Evolutionary conservation across 2,888 invertebrate species (phyloP), one percentile per base, ranked within the genome.

Genomic region (Chromoteleia sp.): DNA sequence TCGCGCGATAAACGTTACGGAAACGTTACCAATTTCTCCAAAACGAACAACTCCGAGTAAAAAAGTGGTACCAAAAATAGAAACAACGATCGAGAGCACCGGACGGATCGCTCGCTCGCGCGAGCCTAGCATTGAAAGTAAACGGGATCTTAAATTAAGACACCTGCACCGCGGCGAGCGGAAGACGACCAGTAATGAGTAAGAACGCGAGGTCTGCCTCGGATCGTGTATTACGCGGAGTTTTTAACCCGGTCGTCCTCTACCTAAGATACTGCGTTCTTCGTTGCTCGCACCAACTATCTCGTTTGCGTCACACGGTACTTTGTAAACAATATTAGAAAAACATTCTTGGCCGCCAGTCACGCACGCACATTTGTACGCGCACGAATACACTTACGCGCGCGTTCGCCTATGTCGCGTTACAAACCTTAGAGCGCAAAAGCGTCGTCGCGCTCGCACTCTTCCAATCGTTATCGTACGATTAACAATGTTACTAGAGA

Each of bases 181-280:
- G 25, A 41, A 45, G 54, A 45, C 48, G 50, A 67, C 15, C 48
- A 12, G 59, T 15, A 54, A 45, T 41, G 65, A 74, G 45, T 30
- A 52, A 63, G 63, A 73, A 43, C 39, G 63, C 67, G 58, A 63
- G 54, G 75, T 58, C 50, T 19, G 59, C 61, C 77, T 82, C 63
- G 61, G 43, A 61, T 82, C 71, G 82, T 63, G 81, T 76, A 83
- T 84, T 85, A 86, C 85, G 85, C 81, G 80, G 83, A 79, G 83
- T 80, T 83, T 83, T 78, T 81, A 86, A 88, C 86, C 87, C 79
- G 77, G 85, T 84, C 85, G 87, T 88, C 85, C 88, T 89, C 87
- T 88, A 88, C 88, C 87, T 88, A 88, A 86, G 88, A 86, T 87
- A 88, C 87, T 84, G 83, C 81, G 83, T 81, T 87, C 85, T 83